A percentile compares a stretch with the other conserved stretches of the same genome.
Conservation (phyloP, 2,888 invertebrate species). For the Spodoptera littoralis region DNA sequence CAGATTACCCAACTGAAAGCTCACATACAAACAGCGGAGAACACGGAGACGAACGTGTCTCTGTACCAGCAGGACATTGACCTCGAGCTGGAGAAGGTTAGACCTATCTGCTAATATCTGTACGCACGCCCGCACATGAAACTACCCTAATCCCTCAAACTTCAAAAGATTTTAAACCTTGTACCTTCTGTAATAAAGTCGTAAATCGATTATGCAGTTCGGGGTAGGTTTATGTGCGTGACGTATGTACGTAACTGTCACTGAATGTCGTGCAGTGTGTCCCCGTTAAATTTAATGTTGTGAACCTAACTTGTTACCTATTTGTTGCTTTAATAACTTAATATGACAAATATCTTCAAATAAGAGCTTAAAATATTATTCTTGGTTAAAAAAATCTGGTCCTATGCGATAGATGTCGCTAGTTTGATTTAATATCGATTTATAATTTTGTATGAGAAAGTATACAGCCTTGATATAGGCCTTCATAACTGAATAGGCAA, state of each 20-base stretch:
- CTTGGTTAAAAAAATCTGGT: neutral
- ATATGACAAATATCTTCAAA: neutral
- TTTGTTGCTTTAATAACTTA: constrained; percentile 45
- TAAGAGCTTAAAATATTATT: neutral
- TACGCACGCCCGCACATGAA: no score
- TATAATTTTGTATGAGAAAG: neutral
- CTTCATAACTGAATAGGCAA: neutral
- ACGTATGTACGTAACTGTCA: no score
- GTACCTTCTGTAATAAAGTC: no score
- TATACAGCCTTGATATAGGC: neutral
- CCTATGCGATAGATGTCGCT: neutral
- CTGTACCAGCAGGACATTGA: constrained; percentile 89
- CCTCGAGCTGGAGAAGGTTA: constrained; percentile 85
- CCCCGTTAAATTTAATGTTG: constrained; percentile 36
- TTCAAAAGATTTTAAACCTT: no score
- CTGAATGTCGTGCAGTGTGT: constrained; percentile 38
- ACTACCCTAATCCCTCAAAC: no score
- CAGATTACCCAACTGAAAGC: constrained; percentile 87
- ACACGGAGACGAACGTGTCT: constrained; percentile 80
- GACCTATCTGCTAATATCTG: constrained; percentile 30
- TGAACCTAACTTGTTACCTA: constrained; percentile 31
- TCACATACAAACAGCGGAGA: constrained; percentile 83
- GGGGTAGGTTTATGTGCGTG: no score
- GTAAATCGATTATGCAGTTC: no score
- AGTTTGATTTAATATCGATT: neutral